Conservation (phyloP, 2,113 vertebrate genomes). For the Junco hyemalis region DNA sequence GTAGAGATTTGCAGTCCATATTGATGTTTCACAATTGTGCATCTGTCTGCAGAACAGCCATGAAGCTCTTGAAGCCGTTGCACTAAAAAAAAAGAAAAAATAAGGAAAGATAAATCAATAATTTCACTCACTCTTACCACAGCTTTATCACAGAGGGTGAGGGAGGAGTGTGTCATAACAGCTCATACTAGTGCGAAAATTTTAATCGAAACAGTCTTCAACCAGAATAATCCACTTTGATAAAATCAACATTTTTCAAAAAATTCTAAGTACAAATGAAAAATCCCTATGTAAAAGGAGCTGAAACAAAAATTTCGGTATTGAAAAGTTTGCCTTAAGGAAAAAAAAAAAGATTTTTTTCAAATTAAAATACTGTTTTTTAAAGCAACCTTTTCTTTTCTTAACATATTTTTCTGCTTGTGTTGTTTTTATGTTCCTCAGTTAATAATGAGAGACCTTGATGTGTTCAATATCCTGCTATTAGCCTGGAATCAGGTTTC, state of each 20-base stretch:
- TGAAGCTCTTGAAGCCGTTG: background rate
- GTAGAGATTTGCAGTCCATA: constrained; percentile 54
- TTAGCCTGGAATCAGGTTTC: background rate
- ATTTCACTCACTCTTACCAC: background rate
- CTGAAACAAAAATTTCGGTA: background rate
- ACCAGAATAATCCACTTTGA: constrained; percentile 6
- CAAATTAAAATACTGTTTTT: background rate
- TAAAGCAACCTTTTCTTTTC: background rate
- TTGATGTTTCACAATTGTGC: constrained; percentile 43
- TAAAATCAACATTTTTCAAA: constrained; percentile 25
- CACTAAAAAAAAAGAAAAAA: background rate
- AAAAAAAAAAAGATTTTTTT: background rate
- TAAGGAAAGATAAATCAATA: constrained; percentile 26
- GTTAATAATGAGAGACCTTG: background rate
- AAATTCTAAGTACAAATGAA: background rate
- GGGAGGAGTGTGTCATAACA: constrained; percentile 30
- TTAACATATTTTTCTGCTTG: background rate
- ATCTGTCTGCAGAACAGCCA: constrained; percentile 47
- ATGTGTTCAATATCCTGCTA: background rate
- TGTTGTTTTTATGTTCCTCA: background rate
- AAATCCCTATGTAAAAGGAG: background rate
- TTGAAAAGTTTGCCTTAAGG: background rate
- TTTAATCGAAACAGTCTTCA: constrained; percentile 26
- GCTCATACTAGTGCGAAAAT: constrained; percentile 18
- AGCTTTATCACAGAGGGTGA: background rate